Conservation (phyloP, 2,888 invertebrate genomes). For the Cataglyphis rosenhaueri region DNA sequence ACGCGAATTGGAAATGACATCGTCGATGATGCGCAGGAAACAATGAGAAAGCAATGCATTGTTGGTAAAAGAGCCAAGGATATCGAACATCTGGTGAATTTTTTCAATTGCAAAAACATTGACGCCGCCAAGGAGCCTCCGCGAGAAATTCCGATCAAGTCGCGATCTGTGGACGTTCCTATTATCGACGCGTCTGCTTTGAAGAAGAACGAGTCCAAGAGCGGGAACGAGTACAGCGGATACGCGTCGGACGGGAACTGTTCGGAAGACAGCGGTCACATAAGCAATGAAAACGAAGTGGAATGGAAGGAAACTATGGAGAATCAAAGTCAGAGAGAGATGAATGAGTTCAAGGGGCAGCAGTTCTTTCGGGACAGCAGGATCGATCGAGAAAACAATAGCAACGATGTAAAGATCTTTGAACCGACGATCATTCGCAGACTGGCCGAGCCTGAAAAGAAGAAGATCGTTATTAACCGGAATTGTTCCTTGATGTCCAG, state of each 20-base stretch:
- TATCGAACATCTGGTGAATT: slow-evolving; percentile 83
- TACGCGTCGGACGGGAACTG: slow-evolving; percentile 88
- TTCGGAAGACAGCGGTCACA: slow-evolving; percentile 93
- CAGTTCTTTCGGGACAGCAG: slow-evolving; percentile 69
- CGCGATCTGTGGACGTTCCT: slow-evolving; percentile 62
- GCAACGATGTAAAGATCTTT: slow-evolving; percentile 74
- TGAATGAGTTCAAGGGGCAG: slow-evolving; percentile 73
- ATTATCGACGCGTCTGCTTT: slow-evolving; percentile 63
- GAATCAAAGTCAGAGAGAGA: slow-evolving; percentile 73
- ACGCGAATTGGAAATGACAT: slow-evolving; percentile 22
- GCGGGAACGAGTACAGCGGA: slow-evolving; percentile 74
- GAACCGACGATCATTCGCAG: slow-evolving; percentile 74
- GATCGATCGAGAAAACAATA: slow-evolving; percentile 72
- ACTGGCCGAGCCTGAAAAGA: slow-evolving; percentile 69
- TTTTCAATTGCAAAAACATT: slow-evolving; percentile 83
- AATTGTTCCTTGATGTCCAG: slow-evolving; percentile 73
- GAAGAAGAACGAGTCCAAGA: slow-evolving; percentile 74
- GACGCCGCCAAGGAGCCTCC: slow-evolving; percentile 68
- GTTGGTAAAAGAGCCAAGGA: slow-evolving; percentile 79
- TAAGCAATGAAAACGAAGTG: slow-evolving; percentile 90
- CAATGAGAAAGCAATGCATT: slow-evolving; percentile 52
- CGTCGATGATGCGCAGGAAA: slow-evolving; percentile 11
- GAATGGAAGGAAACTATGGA: slow-evolving; percentile 80
- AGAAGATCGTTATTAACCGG: slow-evolving; percentile 57
- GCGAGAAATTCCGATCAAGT: slow-evolving; percentile 76